Conservation (phyloP, 2,888 invertebrate species). For the Brachyptera risi region DNA sequence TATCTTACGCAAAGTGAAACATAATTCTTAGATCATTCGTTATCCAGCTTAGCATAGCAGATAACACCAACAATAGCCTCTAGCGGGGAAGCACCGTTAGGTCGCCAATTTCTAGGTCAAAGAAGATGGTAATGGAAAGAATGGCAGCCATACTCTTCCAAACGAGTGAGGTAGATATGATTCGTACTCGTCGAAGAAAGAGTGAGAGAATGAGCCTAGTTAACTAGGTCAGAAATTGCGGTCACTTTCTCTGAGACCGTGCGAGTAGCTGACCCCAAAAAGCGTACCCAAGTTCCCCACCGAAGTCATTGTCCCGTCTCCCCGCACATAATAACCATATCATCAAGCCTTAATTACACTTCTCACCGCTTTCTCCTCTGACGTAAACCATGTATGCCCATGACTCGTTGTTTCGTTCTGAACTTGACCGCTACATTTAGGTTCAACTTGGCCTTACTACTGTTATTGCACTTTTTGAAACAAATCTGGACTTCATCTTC, state of each 20-base stretch:
- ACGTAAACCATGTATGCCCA: not conserved
- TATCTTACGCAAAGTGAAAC: slow-evolving; percentile 19
- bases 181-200: not conserved
- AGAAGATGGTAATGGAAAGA: slow-evolving; percentile 5
- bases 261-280: slow-evolving; percentile 24
- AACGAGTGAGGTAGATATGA: not conserved
- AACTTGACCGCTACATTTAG: slow-evolving; percentile 15
- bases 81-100: no score
- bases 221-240: slow-evolving; percentile 24
- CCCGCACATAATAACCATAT: no score
- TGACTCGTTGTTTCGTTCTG: not conserved
- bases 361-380: slow-evolving; percentile 2
- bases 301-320: slow-evolving; percentile 9
- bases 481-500: no score
- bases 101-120: not conserved
- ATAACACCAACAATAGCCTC: not conserved
- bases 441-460: slow-evolving; percentile 9
- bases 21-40: slow-evolving; percentile 7
- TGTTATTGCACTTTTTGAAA: not conserved
- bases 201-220: not conserved
- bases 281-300: not conserved
- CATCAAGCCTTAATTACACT: not conserved
- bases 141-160: not conserved
- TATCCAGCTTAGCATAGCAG: not conserved
- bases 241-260: slow-evolving; percentile 23